Conservation (phyloP, 2,797 vertebrate genomes). For the Chaenodraco wilsoni region DNA sequence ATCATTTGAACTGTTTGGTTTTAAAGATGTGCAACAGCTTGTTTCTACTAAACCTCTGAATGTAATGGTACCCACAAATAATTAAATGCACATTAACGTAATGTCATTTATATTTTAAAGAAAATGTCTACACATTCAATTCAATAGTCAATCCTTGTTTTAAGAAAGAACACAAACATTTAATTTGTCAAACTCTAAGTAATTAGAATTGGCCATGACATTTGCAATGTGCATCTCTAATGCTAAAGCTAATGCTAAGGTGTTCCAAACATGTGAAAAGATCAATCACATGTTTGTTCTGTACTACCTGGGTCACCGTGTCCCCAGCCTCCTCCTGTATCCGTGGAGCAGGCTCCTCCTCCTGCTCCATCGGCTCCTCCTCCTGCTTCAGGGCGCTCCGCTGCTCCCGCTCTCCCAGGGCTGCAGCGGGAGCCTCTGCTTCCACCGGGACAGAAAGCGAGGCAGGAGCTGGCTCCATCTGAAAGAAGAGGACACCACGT, state of each 20-base stretch:
- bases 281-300: accelerated
- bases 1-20: background rate
- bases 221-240: too few species aligned
- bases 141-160: too few species aligned
- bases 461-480: constrained; percentile 53
- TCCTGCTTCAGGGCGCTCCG: constrained; percentile 41
- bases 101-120: too few species aligned
- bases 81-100: too few species aligned
- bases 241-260: too few species aligned
- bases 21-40: too few species aligned
- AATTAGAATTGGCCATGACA: too few species aligned
- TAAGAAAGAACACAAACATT: too few species aligned
- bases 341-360: constrained; percentile 43
- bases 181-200: too few species aligned
- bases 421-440: constrained; percentile 12
- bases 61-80: background rate
- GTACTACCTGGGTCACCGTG: constrained; percentile 48
- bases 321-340: constrained; percentile 39
- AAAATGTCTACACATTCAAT: too few species aligned
- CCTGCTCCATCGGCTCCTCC: constrained; percentile 75
- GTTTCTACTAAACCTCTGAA: too few species aligned
- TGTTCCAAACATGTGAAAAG: background rate
- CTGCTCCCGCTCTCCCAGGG: constrained; percentile 9
- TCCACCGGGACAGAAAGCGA: background rate
- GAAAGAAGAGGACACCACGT: background rate